Percentiles rank a stretch among this genome's conserved stretches.
Conservation (phyloP, 1,140 invertebrate species). For the Drosophila rufa region DNA sequence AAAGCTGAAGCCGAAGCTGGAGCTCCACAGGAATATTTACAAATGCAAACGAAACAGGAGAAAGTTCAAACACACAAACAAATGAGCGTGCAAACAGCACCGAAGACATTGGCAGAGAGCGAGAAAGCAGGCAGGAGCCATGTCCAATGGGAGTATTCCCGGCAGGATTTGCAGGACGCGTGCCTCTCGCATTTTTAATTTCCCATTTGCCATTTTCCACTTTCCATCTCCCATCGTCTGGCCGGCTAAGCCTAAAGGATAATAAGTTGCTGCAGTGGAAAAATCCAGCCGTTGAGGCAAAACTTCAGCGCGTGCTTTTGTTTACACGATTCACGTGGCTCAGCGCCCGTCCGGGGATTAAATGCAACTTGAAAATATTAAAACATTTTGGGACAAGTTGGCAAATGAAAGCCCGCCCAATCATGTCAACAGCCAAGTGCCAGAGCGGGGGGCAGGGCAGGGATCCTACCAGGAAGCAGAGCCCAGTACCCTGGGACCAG, state of each 20-base stretch:
- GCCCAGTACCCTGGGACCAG: conserved; percentile 24
- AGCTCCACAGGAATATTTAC: conserved; percentile 79
- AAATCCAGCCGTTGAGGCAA: conserved; percentile 11
- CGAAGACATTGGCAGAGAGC: conserved; percentile 56
- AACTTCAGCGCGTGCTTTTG: conserved; percentile 67
- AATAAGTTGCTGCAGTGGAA: conserved; percentile 47
- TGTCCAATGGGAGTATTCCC: conserved; percentile 1
- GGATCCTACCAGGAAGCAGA: conserved; percentile 10
- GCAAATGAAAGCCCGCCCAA: conserved; percentile 79
- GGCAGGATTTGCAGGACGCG: conserved; percentile 43
- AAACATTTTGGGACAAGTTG: conserved; percentile 84
- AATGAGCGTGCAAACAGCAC: conserved; percentile 84
- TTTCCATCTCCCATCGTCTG: conserved; percentile 10
- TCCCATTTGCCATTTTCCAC: conserved; percentile 40
- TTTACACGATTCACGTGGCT: conserved; percentile 80
- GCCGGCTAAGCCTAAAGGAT: conserved; percentile 40
- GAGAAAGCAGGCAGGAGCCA: conserved; percentile 5
- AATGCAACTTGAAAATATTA: conserved; percentile 84
- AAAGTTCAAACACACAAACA: conserved; percentile 85
- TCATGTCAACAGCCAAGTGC: conserved; percentile 79
- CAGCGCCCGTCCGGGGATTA: conserved; percentile 65
- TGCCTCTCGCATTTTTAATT: conserved; percentile 67
- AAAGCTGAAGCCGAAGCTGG: not conserved
- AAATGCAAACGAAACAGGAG: conserved; percentile 85
- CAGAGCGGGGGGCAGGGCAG: not conserved